These are phyloP conservation scores for Corythornis vintsioides DNA, from an alignment of 2,113 vertebrate species.

Conservation along the genomic window DNA sequence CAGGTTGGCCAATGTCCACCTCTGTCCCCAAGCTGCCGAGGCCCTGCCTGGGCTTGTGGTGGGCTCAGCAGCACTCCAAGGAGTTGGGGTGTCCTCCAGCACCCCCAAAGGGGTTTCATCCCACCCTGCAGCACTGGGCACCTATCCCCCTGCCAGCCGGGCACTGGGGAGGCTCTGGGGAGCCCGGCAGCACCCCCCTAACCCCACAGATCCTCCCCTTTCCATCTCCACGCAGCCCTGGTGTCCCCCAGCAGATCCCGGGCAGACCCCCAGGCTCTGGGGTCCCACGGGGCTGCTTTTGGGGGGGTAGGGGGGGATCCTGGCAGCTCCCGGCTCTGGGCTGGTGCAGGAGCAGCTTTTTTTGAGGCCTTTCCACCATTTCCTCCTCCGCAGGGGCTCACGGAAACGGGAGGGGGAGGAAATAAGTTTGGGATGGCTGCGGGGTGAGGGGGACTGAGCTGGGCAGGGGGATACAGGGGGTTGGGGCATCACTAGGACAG, in stretches of 20 bases:
- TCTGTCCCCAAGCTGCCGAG: no score
- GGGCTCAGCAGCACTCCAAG: neutral
- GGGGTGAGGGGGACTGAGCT: neutral
- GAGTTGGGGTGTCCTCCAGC: neutral
- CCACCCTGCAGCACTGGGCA: rapidly evolving
- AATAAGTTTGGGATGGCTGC: neutral
- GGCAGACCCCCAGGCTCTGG: rapidly evolving
- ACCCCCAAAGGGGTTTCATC: neutral
- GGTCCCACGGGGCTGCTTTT: neutral
- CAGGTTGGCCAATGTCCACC: no score
- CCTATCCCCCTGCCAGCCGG: rapidly evolving
- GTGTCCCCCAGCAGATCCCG: no score
- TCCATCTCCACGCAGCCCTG: neutral
- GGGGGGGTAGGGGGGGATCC: neutral
- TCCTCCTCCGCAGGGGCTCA: neutral
- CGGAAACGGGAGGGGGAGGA: neutral
- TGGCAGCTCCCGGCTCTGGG: rapidly evolving
- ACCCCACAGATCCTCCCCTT: neutral
- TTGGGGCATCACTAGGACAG: neutral
- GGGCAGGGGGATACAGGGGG: neutral
- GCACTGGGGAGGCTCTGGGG: neutral
- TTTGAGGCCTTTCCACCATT: slow-evolving; percentile 20
- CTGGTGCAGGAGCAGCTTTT: neutral
- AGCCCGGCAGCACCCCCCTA: neutral
- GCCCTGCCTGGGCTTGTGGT: rapidly evolving